A percentile compares a stretch with the other conserved stretches of the same genome.
Conservation (phyloP, 2,113 vertebrate species). For the Trogon melanurus region DNA sequence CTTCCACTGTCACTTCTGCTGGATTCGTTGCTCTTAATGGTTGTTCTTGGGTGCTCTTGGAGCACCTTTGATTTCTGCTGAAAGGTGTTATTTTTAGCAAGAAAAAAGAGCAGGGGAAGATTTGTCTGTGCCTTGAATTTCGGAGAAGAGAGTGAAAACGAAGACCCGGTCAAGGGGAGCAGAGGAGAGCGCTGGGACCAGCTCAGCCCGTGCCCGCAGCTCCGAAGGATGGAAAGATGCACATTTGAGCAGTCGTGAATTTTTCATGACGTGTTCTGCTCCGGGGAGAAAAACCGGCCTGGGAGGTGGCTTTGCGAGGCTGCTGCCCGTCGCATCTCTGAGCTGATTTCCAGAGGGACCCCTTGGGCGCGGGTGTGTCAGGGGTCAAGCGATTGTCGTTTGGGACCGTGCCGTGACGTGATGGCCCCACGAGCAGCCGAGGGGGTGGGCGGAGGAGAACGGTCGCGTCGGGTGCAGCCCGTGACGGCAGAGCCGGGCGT, state of each 20-base stretch:
- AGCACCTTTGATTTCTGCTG: background rate
- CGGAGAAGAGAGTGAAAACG: background rate
- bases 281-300: background rate
- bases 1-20: background rate
- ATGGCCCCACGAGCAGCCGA: rapidly evolving
- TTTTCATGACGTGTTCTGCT: background rate
- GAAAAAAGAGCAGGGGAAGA: background rate
- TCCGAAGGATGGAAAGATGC: background rate
- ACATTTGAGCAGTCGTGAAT: background rate
- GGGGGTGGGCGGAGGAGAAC: too few species aligned
- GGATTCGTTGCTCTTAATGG: background rate
- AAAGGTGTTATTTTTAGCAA: background rate
- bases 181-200: background rate
- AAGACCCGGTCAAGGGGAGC: background rate
- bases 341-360: background rate
- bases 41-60: background rate
- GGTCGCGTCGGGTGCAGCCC: background rate
- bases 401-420: rapidly evolving
- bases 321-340: background rate
- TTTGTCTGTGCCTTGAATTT: background rate
- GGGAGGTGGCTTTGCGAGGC: rapidly evolving
- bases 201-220: background rate
- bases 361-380: rapidly evolving
- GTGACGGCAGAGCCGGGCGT: rapidly evolving
- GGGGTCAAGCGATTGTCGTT: background rate